These are phyloP conservation scores for Rhinolophus ferrumequinum DNA, from an alignment of 2,113 vertebrate genomes.

Conservation along the genomic window DNA sequence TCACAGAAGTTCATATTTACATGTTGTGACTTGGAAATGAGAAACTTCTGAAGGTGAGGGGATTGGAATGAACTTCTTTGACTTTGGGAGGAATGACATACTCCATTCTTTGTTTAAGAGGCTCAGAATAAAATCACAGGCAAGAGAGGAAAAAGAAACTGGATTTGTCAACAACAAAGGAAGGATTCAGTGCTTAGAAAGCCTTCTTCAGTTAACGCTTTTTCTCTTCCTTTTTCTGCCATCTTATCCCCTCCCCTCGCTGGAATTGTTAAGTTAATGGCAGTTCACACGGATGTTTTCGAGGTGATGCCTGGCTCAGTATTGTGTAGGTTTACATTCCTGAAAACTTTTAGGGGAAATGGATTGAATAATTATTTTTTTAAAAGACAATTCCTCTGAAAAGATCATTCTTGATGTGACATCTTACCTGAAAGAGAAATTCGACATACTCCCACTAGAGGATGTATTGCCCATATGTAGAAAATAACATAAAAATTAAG, in stretches of 20 bases:
- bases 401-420: background rate
- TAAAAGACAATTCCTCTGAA: too few relatives aligned
- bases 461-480: background rate
- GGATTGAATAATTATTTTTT: background rate
- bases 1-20: background rate
- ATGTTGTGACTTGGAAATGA: background rate
- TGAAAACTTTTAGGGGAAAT: constrained; percentile 24
- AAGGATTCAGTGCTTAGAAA: background rate
- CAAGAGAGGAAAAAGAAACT: background rate
- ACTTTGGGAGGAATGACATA: background rate
- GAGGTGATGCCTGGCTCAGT: background rate
- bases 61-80: background rate
- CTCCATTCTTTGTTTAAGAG: background rate
- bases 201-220: background rate
- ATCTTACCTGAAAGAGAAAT: constrained; percentile 8
- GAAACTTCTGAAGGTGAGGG: background rate
- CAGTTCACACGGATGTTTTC: background rate
- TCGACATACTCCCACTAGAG: background rate
- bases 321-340: background rate
- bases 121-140: background rate
- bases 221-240: background rate
- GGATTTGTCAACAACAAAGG: background rate
- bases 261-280: background rate
- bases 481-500: background rate
- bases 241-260: background rate